Percentiles rank a stretch among this genome's conserved stretches.
Evolutionary conservation across 2,888 invertebrate species (phyloP).

Genomic region (Heliothis peltigera): DNA sequence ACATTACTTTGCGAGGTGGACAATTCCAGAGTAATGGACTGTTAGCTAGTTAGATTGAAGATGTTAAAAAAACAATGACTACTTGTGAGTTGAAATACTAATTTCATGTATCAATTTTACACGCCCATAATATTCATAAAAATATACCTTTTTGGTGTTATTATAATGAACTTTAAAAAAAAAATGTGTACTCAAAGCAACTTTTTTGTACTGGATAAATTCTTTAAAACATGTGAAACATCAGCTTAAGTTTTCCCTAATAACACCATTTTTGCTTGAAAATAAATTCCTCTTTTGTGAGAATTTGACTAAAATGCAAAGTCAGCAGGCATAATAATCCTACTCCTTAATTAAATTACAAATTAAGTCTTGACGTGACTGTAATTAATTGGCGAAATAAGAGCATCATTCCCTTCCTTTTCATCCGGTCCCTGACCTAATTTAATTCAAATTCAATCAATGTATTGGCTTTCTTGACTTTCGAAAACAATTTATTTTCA

Average conservation of each 20-base stretch:
- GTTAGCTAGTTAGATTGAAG: constrained; percentile 32
- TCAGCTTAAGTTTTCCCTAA: too few relatives aligned
- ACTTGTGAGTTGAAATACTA: constrained; percentile 6
- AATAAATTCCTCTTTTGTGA: not conserved
- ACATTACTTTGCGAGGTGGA: constrained; percentile 48
- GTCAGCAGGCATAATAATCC: constrained; percentile 18
- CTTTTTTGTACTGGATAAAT: too few relatives aligned
- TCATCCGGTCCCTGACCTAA: constrained; percentile 19
- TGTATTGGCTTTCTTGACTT: not conserved
- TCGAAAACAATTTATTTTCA: not conserved
- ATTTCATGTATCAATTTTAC: not conserved
- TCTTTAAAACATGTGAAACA: too few relatives aligned
- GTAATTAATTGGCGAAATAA: constrained; percentile 37
- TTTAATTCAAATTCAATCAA: constrained; percentile 20
- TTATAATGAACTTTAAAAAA: too few relatives aligned
- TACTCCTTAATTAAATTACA: constrained; percentile 30
- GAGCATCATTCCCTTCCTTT: constrained; percentile 12
- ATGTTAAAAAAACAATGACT: constrained; percentile 16
- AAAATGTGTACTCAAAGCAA: too few relatives aligned
- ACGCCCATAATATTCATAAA: not conserved
- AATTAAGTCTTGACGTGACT: constrained; percentile 17
- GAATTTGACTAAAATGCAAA: constrained; percentile 12
- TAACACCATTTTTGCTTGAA: constrained; percentile 3
- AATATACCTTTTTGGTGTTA: too few relatives aligned
- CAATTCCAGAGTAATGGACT: constrained; percentile 46